A percentile compares a stretch with the other conserved stretches of the same genome.
phyloP scores from a whole-genome alignment of 2,888 invertebrate species.

The Formica aserva region DNA sequence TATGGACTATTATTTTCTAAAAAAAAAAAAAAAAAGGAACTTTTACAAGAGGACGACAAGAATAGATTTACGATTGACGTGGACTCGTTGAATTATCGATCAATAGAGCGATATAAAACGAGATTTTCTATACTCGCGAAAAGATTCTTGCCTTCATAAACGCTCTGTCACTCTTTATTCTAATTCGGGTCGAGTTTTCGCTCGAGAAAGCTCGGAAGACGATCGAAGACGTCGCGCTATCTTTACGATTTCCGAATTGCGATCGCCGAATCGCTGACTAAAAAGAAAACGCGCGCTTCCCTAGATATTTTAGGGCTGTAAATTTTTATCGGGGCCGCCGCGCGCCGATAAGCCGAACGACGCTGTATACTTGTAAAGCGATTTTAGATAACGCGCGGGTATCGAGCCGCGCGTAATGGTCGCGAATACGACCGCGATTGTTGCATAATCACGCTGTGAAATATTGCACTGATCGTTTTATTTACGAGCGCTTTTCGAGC shows the following conservation, averaged over 20 bases:
- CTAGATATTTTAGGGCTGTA: conserved; percentile 38
- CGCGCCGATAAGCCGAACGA: conserved; percentile 40
- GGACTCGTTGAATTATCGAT: not conserved
- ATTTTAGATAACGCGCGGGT: conserved; percentile 47
- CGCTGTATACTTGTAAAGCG: conserved; percentile 50
- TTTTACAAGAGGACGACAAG: not conserved
- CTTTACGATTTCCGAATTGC: conserved; percentile 46
- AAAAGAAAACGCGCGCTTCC: conserved; percentile 25
- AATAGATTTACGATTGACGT: not conserved
- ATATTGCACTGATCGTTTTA: conserved; percentile 42
- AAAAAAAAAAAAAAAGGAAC: not conserved
- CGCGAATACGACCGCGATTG: conserved; percentile 45
- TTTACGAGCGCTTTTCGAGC: conserved; percentile 38
- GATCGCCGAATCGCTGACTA: conserved; percentile 29
- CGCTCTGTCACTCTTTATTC: conserved; percentile 5
- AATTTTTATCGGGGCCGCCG: conserved; percentile 33
- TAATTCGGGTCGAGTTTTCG: conserved; percentile 16
- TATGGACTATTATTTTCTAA: not conserved
- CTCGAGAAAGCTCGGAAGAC: conserved; percentile 2
- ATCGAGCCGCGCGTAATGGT: conserved; percentile 44
- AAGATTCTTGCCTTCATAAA: not conserved
- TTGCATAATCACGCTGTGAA: conserved; percentile 46
- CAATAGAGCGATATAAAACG: not conserved
- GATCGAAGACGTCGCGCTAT: conserved; percentile 24
- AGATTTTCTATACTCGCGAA: not conserved